Evolutionary conservation across 2,797 vertebrate species (phyloP), one percentile per base, ranked within the genome.

Genomic region (Catharus ustulatus): DNA sequence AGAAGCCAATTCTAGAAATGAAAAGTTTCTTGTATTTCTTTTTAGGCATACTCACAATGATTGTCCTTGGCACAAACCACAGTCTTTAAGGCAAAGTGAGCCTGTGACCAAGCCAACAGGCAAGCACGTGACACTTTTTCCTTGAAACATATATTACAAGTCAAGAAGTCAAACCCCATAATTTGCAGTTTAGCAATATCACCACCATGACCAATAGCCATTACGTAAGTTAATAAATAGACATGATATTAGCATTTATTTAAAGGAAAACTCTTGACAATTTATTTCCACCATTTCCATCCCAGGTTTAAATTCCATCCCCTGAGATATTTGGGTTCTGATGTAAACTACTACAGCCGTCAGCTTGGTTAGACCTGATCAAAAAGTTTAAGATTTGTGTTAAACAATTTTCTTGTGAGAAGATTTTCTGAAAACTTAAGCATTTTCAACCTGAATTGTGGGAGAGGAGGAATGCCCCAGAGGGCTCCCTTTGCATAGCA

Each of bases 401-500:
- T 84, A 52, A 71, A 55, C 10, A 38, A 26, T 11, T 61, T 71
- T 77, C 34, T 34, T 48, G 27, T 5, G 1, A 52, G 34, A 87
- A 66, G 7, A 81, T 10, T 43, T 82, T 81, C 38, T 68, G 66
- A 58, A 42, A 84, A 78, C 46, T 11, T 58, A 19, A 38, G 6
- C 51, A 24, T 66, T 82, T 91, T 74, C 59, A 58, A 7, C 15
- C 21, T 63, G 27, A 87, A 23, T 21, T 45, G 16, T 22, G 26
- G 61, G 62, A 62, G 8, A 59, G 34, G 9, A 72, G 6, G 15
- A 45, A 16, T 10, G 12, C 4, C 66, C 54, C 64, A 49, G 36
- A 22, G 21, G 29, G 15, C 17, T 93, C 27, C n/a, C 1, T 0
- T 26, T 30, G 17, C 18, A 5, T 1, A 2, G n/a, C 4, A 1